Conservation (phyloP, 2,888 invertebrate genomes). For the Neoitamus cyanurus region DNA sequence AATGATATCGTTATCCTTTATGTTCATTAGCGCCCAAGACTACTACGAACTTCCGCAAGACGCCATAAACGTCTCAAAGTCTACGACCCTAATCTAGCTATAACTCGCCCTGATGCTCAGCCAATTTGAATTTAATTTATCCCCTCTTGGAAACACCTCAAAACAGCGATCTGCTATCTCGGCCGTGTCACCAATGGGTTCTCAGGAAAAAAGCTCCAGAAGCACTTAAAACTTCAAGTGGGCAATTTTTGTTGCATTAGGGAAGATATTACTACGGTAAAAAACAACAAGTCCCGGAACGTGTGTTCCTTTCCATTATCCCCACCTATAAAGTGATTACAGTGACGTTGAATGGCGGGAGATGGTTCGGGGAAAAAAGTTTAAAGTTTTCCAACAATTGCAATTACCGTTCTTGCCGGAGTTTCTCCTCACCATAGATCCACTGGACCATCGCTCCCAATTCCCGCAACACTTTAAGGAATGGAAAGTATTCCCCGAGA, state of each 20-base stretch:
- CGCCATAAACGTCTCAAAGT: neutral
- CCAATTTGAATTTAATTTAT: neutral
- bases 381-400: constrained; percentile 42
- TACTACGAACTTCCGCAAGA: no score
- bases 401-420: constrained; percentile 3
- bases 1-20: neutral
- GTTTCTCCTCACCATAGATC: neutral
- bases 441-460: neutral
- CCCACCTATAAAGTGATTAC: constrained; percentile 35
- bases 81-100: neutral
- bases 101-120: neutral
- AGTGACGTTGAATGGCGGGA: neutral
- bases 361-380: constrained; percentile 17
- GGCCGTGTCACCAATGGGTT: neutral
- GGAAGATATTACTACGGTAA: neutral
- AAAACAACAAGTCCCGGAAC: constrained; percentile 7
- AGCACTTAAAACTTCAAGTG: constrained; percentile 36
- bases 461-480: constrained; percentile 31
- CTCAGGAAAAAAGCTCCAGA: neutral
- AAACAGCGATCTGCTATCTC: neutral
- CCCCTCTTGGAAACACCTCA: neutral
- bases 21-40: neutral
- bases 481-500: constrained; percentile 7
- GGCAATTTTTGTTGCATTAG: constrained; percentile 14
- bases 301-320: constrained; percentile 24